Percentiles rank a stretch among this genome's conserved stretches.
Conservation (phyloP, 1,140 invertebrate genomes). For the Coelopa frigida region DNA sequence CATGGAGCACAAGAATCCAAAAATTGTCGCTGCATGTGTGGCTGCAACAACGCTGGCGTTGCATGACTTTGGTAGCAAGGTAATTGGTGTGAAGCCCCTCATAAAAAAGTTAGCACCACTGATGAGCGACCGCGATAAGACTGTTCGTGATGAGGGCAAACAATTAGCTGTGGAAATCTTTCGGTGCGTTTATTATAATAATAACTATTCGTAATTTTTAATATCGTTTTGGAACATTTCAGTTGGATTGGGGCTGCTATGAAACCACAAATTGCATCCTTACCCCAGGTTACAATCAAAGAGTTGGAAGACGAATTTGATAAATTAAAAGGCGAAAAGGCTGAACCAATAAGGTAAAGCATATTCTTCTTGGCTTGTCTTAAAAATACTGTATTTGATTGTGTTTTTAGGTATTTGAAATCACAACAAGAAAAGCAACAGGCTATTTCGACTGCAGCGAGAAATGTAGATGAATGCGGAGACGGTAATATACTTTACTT, state of each 20-base stretch:
- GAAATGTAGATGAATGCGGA: conserved; percentile 45
- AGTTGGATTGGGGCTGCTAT: conserved; percentile 83
- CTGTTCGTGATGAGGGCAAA: conserved; percentile 86
- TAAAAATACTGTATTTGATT: conserved; percentile 3
- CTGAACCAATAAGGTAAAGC: conserved; percentile 52
- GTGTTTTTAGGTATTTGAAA: conserved; percentile 61
- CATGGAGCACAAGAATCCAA: conserved; percentile 92
- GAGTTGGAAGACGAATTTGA: conserved; percentile 85
- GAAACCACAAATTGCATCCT: conserved; percentile 73
- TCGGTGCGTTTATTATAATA: conserved; percentile 46
- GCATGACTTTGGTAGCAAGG: conserved; percentile 86
- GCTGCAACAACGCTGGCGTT: conserved; percentile 66
- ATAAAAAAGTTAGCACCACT: conserved; percentile 79
- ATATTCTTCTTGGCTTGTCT: not conserved
- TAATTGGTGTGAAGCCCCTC: conserved; percentile 81
- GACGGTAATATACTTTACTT: conserved; percentile 37
- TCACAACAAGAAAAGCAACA: conserved; percentile 82
- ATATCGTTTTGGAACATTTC: conserved; percentile 8
- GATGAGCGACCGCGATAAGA: conserved; percentile 87
- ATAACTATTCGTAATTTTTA: not conserved
- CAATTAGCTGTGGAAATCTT: conserved; percentile 84
- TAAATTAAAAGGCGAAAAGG: conserved; percentile 63
- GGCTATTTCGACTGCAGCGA: conserved; percentile 52
- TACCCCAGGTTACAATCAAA: conserved; percentile 83
- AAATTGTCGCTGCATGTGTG: conserved; percentile 84